These are phyloP conservation scores for Rhineura floridana DNA, from an alignment of 2,113 vertebrate genomes.

Conservation along the genomic window DNA sequence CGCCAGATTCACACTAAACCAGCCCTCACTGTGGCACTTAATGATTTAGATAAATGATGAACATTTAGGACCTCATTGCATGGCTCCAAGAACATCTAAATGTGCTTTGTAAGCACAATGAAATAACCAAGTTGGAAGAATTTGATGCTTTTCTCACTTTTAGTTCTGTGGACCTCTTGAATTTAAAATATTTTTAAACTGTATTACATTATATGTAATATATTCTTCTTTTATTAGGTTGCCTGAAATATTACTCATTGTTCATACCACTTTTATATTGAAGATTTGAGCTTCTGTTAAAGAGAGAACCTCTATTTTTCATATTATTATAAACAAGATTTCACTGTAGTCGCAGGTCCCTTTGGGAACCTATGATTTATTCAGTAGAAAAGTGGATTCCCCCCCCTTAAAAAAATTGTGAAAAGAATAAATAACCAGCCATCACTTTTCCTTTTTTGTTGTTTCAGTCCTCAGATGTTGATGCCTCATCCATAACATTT, in stretches of 20 bases:
- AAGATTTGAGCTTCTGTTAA: conserved; percentile 24
- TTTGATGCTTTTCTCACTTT: background rate
- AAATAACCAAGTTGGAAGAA: background rate
- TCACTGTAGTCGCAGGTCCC: conserved; percentile 8
- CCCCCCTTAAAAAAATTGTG: conserved; percentile 7
- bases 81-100: background rate
- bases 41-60: background rate
- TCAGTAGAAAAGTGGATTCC: conserved; percentile 41
- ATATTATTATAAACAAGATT: conserved; percentile 41
- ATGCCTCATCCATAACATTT: conserved; percentile 46
- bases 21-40: conserved; percentile 25
- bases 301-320: conserved; percentile 34
- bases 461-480: conserved; percentile 53
- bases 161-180: background rate
- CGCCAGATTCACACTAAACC: too few species aligned
- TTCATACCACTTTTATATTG: background rate
- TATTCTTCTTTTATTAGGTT: background rate
- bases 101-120: background rate
- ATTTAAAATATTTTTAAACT: conserved; percentile 7
- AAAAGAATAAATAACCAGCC: conserved; percentile 60
- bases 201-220: background rate
- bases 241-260: background rate
- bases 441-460: conserved; percentile 42
- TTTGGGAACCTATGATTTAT: conserved; percentile 50
- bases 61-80: background rate